Evolutionary conservation across 2,888 invertebrate species (phyloP).

Genomic region (Mellilla xanthometata): DNA sequence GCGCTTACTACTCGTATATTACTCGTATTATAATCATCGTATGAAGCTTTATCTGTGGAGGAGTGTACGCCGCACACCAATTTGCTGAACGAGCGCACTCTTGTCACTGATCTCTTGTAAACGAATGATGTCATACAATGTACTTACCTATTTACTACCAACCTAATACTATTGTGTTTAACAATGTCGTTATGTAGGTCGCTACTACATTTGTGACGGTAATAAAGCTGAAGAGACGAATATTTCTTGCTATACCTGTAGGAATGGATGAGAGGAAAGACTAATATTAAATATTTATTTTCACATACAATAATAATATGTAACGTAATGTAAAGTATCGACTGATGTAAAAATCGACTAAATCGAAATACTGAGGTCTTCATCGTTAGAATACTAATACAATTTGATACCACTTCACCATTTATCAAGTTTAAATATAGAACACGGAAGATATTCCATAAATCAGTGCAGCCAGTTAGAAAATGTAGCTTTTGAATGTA

Average conservation of each 20-base stretch:
- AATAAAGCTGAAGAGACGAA: no score
- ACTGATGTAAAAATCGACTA: no score
- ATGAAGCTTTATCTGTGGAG: slow-evolving; percentile 29
- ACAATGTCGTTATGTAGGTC: not conserved
- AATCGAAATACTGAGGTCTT: no score
- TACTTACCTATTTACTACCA: slow-evolving; percentile 1
- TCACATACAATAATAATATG: no score
- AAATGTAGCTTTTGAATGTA: slow-evolving; percentile 4
- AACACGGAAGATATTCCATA: slow-evolving; percentile 11
- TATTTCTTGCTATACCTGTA: no score
- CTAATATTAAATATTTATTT: no score
- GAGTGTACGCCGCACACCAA: slow-evolving; percentile 46
- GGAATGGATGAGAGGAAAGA: no score
- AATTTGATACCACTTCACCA: no score
- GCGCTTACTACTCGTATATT: no score
- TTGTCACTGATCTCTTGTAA: slow-evolving; percentile 29
- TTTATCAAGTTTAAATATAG: not conserved
- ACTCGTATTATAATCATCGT: slow-evolving; percentile 13
- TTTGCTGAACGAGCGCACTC: slow-evolving; percentile 40
- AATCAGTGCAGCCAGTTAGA: slow-evolving; percentile 9
- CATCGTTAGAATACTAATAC: no score
- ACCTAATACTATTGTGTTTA: not conserved
- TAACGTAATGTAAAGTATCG: no score
- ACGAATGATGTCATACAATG: slow-evolving; percentile 17
- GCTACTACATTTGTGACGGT: not conserved